Base-by-base conservation (phyloP, 1,140 invertebrate species). In the Varroa destructor region DNA sequence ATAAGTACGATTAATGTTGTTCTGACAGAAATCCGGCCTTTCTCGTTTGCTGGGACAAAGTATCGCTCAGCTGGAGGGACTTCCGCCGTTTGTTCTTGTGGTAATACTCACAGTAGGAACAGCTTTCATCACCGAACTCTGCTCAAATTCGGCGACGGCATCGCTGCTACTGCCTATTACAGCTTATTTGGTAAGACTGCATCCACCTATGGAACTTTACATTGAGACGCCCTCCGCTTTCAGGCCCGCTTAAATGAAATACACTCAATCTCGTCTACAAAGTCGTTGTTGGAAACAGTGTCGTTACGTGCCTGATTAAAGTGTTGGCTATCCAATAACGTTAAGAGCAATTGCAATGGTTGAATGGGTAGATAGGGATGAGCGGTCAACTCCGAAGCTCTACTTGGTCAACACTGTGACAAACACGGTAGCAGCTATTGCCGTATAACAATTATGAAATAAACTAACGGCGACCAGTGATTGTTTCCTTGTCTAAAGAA, bases 71-170 rank as follows among this genome's bases (percentile, higher is more conserved):
- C 79, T 83, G 1, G 72, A 73, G 8, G 73, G 74, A 25, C 70
- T 82, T 12, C 77, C 80, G 5, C 76, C 79, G 14, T 73, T 72
- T 6, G 74, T 77, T 1, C 78, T 83, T 36, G 75, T 81, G 1
- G 72, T 80, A 0, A 74, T 82, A n/a, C 74, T 82, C 8, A 79
- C 78, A 56, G 46, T 80, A 2, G 82, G 74, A 79, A 84, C 74
- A 76, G 84, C 73, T 70, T 80, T 86, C 71, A 78, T 90, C 51
- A 91, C 90, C 0, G 89, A 91, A 78, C 87, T 92, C 76, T 88
- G 87, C 0, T 88, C 87, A 8, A 92, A 91, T 78, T 86, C 89
- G 0, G 89, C 89, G 37, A 87, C 89, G 37, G 88, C 89, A n/a
- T 90, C 90, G 76, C 86, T 90, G 10, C 84, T 91, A 56, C 77